Base-by-base conservation (phyloP, 2,113 vertebrate genomes). In the Gallinago undulata region DNA sequence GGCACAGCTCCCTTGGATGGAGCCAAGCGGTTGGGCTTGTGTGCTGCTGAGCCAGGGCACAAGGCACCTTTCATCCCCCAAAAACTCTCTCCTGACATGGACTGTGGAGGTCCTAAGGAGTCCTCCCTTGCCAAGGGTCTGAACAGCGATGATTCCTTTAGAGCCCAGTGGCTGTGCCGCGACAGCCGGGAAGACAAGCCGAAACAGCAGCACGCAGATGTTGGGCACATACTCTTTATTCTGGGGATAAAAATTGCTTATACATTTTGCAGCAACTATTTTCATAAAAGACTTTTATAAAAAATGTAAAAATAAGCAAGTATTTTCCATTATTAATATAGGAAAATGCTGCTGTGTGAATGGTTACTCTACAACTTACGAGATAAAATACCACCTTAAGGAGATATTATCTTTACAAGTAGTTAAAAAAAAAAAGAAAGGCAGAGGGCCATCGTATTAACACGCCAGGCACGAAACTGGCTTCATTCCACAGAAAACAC, bases 231-330 rank as follows among this genome's bases (percentile, higher is more conserved):
- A 94, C 89, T 91, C 77, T 97, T 97, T 96, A 97, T 97, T 97
- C 67, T 69, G 96, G 95, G 93, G 89, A 96, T 96, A 96, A 96
- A 96, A 96, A 97, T 94, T 85, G 96, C 96, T 96, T 96, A 94
- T 96, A 97, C 89, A 89, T 93, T 95, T 96, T 90, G 89, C 91
- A 96, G 96, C 92, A 97, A 96, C 95, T 97, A 96, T 96, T 95
- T 96, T 93, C 95, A 97, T 96, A 96, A 96, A 95, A 94, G 93
- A 96, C 94, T 94, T 96, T 96, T 96, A 96, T 93, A 96, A 96
- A 97, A 96, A 96, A 94, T 97, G 96, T 97, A 96, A 97, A 97
- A 97, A 97, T 96, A 97, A 96, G 96, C 96, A 97, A 93, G 91
- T 97, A 95, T 96, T 96, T 96, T 96, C 96, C 96, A 84, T 96